Evolutionary conservation across 2,113 vertebrate species (phyloP), one percentile per base, ranked within the genome.

Genomic region (Rhegmatorhina hoffmannsi): DNA sequence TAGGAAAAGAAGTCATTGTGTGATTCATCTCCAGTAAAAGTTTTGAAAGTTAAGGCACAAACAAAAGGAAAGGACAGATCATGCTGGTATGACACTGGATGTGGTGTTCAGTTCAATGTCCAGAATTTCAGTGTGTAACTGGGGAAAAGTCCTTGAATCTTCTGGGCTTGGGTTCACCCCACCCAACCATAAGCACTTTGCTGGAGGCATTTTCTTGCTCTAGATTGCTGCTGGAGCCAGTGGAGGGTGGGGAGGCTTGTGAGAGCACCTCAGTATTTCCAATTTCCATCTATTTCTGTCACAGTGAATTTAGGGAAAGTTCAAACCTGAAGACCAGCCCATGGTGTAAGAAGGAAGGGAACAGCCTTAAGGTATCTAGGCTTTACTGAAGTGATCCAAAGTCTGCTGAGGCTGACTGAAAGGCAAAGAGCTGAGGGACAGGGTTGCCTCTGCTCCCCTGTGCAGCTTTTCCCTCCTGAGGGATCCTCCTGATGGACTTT

Each of bases 11-110:
- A 80, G 58, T 56, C 17, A 63, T 63, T 1, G 4, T 16, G 6
- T 19, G 26, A 7, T 20, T 69, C 38, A 47, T 7, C 25, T 23
- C 0, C 3, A 2, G 0, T 11, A 53, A n/a, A 67, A 40, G 10
- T 73, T 52, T 58, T 74, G 36, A 33, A 78, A 77, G 11, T 38
- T 52, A 60, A 81, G 26, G 50, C 13, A 56, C 56, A 78, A 84
- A n/a, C 49, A 68, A 28, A 74, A 60, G 24, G 36, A 52, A 74
- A 60, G 24, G 36, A 47, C 40, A 44, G 29, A 26, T 55, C 19
- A 74, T 40, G 60, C 6, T 81, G 55, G 17, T 38, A 2, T 64
- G 34, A 19, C 23, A 12, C 26, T 21, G 50, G 26, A 11, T 2
- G 4, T 60, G 21, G 5, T 34, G 46, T 14, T 92, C 29, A 34